phyloP scores from a whole-genome alignment of 2,797 vertebrate genomes.

The Micromesistius poutassou region DNA sequence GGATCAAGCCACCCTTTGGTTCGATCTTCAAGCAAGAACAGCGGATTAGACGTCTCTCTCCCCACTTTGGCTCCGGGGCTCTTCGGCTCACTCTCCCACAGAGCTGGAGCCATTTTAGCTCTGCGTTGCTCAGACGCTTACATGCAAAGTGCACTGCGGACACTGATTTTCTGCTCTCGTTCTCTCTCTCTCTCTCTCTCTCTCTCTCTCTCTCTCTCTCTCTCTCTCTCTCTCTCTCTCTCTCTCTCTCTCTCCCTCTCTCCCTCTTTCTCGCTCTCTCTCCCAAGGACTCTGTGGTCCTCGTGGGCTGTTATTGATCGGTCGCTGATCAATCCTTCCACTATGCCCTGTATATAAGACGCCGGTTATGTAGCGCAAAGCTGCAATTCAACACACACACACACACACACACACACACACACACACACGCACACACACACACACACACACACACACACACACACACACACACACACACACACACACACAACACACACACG shows the following conservation, averaged over 20 bases:
- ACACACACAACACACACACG: conserved; percentile 47
- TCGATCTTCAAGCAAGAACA: too few species aligned
- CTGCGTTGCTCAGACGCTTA: conserved; percentile 50
- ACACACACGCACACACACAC: too few species aligned
- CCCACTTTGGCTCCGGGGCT: too few species aligned
- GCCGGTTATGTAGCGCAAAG: conserved; percentile 38
- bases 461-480: too few species aligned
- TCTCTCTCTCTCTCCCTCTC: not conserved
- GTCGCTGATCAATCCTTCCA: conserved; percentile 54
- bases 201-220: too few species aligned
- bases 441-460: too few species aligned
- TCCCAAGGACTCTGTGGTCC: conserved; percentile 40
- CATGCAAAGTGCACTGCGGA: conserved; percentile 53
- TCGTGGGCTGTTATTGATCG: conserved; percentile 56
- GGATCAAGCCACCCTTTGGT: too few species aligned
- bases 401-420: too few species aligned
- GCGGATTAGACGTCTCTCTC: too few species aligned
- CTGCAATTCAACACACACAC: conserved; percentile 52
- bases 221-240: too few species aligned
- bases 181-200: too few species aligned
- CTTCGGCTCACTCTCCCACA: conserved; percentile 22
- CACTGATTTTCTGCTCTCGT: conserved; percentile 38
- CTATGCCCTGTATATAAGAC: conserved; percentile 24
- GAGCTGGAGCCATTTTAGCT: conserved; percentile 58
- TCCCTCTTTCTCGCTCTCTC: too few species aligned